phyloP scores from a whole-genome alignment of 2,113 vertebrate genomes.

The Dissostichus mawsoni region DNA sequence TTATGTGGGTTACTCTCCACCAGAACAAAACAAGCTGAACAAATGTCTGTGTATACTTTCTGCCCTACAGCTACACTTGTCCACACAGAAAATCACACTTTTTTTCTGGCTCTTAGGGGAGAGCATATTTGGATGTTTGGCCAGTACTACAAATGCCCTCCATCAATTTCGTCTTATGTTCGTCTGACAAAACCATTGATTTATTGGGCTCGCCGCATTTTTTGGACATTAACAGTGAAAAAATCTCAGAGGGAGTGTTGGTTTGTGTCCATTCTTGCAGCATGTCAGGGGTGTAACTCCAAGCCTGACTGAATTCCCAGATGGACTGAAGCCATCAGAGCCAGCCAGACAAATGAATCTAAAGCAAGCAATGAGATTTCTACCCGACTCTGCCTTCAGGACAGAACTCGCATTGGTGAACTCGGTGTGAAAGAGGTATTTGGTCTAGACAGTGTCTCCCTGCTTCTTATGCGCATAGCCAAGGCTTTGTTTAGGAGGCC shows the following conservation, averaged over 20 bases:
- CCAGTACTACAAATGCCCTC: constrained; percentile 65
- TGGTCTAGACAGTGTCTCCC: constrained; percentile 56
- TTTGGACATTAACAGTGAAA: constrained; percentile 70
- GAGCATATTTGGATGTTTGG: constrained; percentile 71
- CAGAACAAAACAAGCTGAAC: constrained; percentile 39
- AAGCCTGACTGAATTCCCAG: constrained; percentile 71
- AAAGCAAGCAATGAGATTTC: constrained; percentile 69
- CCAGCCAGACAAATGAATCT: constrained; percentile 65
- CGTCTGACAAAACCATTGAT: constrained; percentile 61
- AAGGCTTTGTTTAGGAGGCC: constrained; percentile 59
- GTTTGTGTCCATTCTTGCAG: constrained; percentile 66
- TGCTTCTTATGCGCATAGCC: constrained; percentile 55
- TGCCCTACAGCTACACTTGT: constrained; percentile 66
- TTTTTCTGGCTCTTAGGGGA: constrained; percentile 61
- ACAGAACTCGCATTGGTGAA: constrained; percentile 51
- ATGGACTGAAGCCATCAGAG: constrained; percentile 72
- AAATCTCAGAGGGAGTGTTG: constrained; percentile 59
- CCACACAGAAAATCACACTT: constrained; percentile 59
- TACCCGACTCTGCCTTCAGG: constrained; percentile 52
- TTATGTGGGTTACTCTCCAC: constrained; percentile 44
- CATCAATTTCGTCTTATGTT: constrained; percentile 51
- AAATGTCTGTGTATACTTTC: constrained; percentile 57
- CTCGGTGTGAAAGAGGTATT: constrained; percentile 61
- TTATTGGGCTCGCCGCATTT: constrained; percentile 62
- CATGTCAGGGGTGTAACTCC: constrained; percentile 73